Evolutionary conservation across 2,888 invertebrate species (phyloP), one percentile per base, ranked within the genome.

Genomic region (Operophtera brumata): DNA sequence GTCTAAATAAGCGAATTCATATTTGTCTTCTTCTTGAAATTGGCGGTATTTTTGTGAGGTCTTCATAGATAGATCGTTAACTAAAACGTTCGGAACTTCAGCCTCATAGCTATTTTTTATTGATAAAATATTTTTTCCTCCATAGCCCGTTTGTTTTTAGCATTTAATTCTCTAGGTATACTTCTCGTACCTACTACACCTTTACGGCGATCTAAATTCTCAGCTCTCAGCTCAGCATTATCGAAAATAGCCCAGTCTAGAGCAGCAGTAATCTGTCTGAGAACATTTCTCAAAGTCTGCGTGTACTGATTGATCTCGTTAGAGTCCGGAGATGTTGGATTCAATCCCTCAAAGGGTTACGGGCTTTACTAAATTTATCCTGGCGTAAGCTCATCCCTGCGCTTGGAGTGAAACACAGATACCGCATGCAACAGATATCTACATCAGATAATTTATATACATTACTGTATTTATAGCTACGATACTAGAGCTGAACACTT

Each of bases 281-380:
- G 40, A 50, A 43, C 42, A 59, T 61, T 57, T 61, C 47, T 60
- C 61, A 54, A 58, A 54, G 59, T 62, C 51, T 58, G 52, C 54
- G 47, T 52, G 2, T 20, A 20, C 58, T 67, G 70, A 72, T 71
- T 71, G 73, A 71, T 71, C 71, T 70, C 54, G 66, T 71, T 69
- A 71, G 55, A 61, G 62, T 50, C 57, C 56, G 54, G 66, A 60
- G 60, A 64, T 67, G 68, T 60, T 69, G 28, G 60, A 69, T 66
- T 65, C 61, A 69, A 73, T 71, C 67, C 67, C 52, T 75, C 70
- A 76, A 76, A 73, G 71, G 73, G 66, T 70, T 72, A 71, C 69
- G 60, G 58, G 66, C 60, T 73, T 71, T 67, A 60, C 66, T 66
- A 66, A 67, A 74, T 71, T 66, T 69, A 71, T 70, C 61, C 57